These are phyloP conservation scores for Ellobius talpinus DNA, from an alignment of 2,113 vertebrate species.

Conservation along the genomic window DNA sequence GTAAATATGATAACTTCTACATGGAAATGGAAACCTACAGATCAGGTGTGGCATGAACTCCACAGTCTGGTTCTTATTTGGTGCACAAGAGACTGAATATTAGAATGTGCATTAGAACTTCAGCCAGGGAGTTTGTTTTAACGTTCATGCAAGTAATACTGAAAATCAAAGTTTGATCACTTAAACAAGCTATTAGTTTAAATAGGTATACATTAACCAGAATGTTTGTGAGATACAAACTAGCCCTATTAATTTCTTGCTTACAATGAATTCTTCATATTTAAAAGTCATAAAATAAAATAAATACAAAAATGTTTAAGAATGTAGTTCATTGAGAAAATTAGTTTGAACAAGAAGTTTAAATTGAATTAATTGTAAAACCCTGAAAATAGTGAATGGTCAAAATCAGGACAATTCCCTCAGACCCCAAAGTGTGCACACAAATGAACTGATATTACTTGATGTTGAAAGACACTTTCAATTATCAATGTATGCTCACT, in stretches of 20 bases:
- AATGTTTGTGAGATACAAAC: slow-evolving; percentile 15
- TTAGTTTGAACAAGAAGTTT: not conserved
- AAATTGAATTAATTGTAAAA: slow-evolving; percentile 11
- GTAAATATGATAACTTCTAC: not conserved
- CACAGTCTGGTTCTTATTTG: not conserved
- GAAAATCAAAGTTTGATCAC: not conserved
- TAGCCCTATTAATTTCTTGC: not conserved
- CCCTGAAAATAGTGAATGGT: not conserved
- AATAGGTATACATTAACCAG: not conserved
- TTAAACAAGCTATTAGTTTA: not conserved
- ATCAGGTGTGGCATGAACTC: fast-evolving
- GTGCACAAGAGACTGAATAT: too few relatives aligned
- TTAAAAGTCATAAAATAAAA: not conserved
- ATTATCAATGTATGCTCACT: not conserved
- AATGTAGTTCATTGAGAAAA: not conserved
- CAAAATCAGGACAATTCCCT: not conserved
- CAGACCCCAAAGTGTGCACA: not conserved
- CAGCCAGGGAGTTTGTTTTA: not conserved
- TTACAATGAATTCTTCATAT: not conserved
- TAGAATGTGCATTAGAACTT: not conserved
- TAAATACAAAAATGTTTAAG: not conserved
- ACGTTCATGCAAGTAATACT: not conserved
- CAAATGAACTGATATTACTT: not conserved
- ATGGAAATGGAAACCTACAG: not conserved
- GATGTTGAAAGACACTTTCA: not conserved